These are phyloP conservation scores for Nowickia ferox DNA, from an alignment of 2,888 invertebrate genomes.

Conservation along the genomic window DNA sequence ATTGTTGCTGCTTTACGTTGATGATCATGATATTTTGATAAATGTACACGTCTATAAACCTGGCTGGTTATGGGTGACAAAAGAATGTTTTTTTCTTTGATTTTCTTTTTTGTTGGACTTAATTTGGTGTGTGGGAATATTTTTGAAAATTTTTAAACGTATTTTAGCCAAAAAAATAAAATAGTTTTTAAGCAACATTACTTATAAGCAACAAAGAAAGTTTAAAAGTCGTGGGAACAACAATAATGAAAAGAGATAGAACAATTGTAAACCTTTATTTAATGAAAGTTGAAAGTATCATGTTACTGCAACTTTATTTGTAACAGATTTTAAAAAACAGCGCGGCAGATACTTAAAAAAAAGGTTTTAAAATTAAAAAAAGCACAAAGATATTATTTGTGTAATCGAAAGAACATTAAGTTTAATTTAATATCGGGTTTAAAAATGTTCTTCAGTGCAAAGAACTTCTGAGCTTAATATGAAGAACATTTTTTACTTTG, in stretches of 20 bases:
- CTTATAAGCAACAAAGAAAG: slow-evolving; percentile 36
- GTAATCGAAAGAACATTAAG: no score
- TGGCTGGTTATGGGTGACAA: slow-evolving; percentile 70
- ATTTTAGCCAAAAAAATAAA: slow-evolving; percentile 5
- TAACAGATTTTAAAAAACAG: no score
- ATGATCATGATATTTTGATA: slow-evolving; percentile 68
- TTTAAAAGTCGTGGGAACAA: neutral
- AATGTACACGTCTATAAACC: slow-evolving; percentile 64
- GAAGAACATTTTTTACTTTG: no score
- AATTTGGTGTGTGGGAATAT: slow-evolving; percentile 72
- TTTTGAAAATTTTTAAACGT: slow-evolving; percentile 65
- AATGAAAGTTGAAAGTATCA: neutral
- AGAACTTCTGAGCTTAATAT: no score
- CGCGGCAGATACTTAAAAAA: no score
- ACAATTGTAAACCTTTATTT: neutral
- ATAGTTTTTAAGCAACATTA: slow-evolving; percentile 5
- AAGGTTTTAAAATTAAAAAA: no score
- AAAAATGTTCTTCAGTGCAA: no score
- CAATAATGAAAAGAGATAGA: neutral
- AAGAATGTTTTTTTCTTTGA: slow-evolving; percentile 49
- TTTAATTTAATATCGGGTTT: no score
- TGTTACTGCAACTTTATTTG: slow-evolving; percentile 8
- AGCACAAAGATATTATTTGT: no score
- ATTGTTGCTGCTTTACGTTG: slow-evolving; percentile 55
- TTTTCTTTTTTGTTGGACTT: slow-evolving; percentile 18